Percentiles rank a stretch among this genome's conserved stretches.
Evolutionary conservation across 2,888 invertebrate genomes (phyloP).

Genomic region (Cheilosia impressa): DNA sequence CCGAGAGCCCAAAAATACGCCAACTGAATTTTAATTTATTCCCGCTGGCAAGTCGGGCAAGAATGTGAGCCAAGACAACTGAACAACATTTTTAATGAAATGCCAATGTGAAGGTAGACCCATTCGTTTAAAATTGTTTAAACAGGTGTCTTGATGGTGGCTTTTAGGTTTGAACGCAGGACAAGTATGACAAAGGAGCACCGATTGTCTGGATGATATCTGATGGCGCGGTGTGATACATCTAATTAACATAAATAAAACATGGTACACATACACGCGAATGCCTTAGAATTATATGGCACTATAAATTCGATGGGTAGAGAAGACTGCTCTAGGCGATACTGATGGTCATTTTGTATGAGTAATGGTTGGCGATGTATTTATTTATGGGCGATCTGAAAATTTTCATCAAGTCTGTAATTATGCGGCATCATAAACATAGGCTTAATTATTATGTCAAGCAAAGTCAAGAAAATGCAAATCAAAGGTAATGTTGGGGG

Average conservation of each 20-base stretch:
- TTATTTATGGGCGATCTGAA: conserved; percentile 1
- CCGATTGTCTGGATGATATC: conserved; percentile 28
- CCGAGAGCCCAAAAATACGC: conserved; percentile 57
- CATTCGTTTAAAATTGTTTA: conserved; percentile 14
- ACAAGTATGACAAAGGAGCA: conserved; percentile 13
- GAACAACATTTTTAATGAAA: conserved; percentile 34
- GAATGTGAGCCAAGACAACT: conserved; percentile 34
- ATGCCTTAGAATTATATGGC: conserved; percentile 1
- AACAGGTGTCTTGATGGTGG: conserved; percentile 64
- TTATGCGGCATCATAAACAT: neutral
- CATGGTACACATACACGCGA: conserved; percentile 14
- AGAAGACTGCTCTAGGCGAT: conserved; percentile 3
- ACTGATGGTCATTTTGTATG: neutral
- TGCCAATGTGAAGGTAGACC: conserved; percentile 44
- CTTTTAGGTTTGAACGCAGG: conserved; percentile 27
- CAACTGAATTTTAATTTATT: conserved; percentile 54
- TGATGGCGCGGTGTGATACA: conserved; percentile 20
- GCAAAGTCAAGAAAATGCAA: neutral
- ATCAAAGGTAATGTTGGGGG: neutral
- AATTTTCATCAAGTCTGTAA: neutral
- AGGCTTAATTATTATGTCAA: neutral
- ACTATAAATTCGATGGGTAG: neutral
- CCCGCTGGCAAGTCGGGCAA: conserved; percentile 8
- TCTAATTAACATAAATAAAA: conserved; percentile 41
- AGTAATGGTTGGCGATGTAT: conserved; percentile 2